Base-by-base conservation (phyloP, 2,113 vertebrate genomes). In the Ctenomys sociabilis region DNA sequence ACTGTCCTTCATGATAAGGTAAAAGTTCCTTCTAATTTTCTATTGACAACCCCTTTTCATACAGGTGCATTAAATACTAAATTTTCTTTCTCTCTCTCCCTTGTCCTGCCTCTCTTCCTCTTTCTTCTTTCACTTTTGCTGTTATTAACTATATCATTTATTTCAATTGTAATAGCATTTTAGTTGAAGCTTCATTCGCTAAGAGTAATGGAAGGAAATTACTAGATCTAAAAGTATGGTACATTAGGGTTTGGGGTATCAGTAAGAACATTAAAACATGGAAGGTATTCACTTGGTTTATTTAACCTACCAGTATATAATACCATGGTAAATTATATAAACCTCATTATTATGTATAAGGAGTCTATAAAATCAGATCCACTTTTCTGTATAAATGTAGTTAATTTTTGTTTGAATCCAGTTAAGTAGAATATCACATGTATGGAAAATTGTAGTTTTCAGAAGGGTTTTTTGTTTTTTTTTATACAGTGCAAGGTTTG, bases 101-200 rank as follows among this genome's bases (percentile, higher is more conserved):
- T 73, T 22, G 52, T 54, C 52, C 52, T 54, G 52, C 16, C 52
- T 54, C 52, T 16, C 52, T 54, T 26, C n/a, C 52, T 57, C 66
- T 91, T n/a, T 57, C 66, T 91, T n/a, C 54, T 80, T 81, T 96
- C 78, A 68, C 37, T 89, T 96, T 95, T 54, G 66, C 68, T 93
- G 57, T 30, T 88, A 26, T 77, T 82, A 45, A 72, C 83, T 84
- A 17, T 26, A 24, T 93, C 17, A 28, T 52, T n/a, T 90, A 78
- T 63, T 96, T 94, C 5, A 59, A 45, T 16, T 77, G 73, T 43
- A 14, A 77, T 45, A 73, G 52, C 40, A 5, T 57, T 84, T 35
- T 83, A 75, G 54, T 59, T 93, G 63, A 66, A 54, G 12, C 85
- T 75, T 95, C 40, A 85, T 90, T 92, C 78, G 28, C 54, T 84